phyloP scores from a whole-genome alignment of 2,113 vertebrate species.

The Poeciliopsis retropinna region DNA sequence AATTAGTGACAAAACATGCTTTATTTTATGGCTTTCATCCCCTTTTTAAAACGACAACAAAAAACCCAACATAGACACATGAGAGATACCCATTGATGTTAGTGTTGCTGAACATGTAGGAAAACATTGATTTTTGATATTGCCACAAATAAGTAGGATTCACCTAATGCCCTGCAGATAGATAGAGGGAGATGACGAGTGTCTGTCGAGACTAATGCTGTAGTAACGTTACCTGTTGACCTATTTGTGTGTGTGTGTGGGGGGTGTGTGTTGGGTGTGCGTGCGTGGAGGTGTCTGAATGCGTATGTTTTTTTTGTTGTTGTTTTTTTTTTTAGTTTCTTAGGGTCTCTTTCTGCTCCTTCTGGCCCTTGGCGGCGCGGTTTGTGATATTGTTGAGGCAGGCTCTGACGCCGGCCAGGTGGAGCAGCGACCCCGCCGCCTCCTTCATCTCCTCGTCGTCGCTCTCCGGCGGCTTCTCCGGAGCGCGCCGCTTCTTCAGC shows the following conservation, averaged over 20 bases:
- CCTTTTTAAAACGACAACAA: slow-evolving; percentile 85
- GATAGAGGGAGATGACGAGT: slow-evolving; percentile 84
- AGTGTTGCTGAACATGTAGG: slow-evolving; percentile 87
- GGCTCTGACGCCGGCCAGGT: slow-evolving; percentile 95
- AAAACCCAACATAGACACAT: slow-evolving; percentile 75
- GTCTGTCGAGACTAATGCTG: slow-evolving; percentile 93
- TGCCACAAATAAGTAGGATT: slow-evolving; percentile 99
- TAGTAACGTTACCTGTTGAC: slow-evolving; percentile 74
- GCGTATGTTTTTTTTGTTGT: slow-evolving; percentile 49
- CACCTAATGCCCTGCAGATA: slow-evolving; percentile 99
- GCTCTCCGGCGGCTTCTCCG: slow-evolving; percentile 93
- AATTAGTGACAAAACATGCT: slow-evolving; percentile 79
- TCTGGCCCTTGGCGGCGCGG: slow-evolving; percentile 98
- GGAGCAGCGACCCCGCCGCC: slow-evolving; percentile 95
- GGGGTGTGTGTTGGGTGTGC: slow-evolving; percentile 33
- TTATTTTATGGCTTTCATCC: slow-evolving; percentile 98
- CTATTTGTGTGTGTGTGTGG: slow-evolving; percentile 36
- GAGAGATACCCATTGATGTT: slow-evolving; percentile 80
- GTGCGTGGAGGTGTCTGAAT: slow-evolving; percentile 29
- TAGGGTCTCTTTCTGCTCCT: slow-evolving; percentile 94
- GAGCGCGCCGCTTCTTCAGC: slow-evolving; percentile 94
- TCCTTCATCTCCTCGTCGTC: slow-evolving; percentile 99
- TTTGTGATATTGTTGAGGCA: slow-evolving; percentile 99
- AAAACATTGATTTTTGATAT: slow-evolving; percentile 96
- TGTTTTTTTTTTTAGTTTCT: slow-evolving; percentile 87